Evolutionary conservation across 2,797 vertebrate species (phyloP).

Genomic region (Channallabes apus): DNA sequence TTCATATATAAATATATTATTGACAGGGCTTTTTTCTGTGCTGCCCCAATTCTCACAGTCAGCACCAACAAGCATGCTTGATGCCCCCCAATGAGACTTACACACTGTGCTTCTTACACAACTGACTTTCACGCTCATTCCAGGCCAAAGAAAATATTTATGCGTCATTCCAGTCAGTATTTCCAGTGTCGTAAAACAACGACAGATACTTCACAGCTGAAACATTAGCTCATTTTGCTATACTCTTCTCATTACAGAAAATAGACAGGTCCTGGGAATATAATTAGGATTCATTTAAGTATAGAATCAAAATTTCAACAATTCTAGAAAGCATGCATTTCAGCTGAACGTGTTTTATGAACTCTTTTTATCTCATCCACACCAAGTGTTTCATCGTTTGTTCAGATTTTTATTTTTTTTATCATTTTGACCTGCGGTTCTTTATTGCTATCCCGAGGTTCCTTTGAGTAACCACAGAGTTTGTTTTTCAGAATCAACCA

Average conservation of each 20-base stretch:
- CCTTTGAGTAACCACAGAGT: conserved; percentile 40
- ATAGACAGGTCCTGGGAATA: neutral
- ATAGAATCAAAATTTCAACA: neutral
- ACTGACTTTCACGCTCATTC: conserved; percentile 44
- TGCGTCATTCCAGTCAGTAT: conserved; percentile 44
- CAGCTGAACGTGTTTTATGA: neutral
- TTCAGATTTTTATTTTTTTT: neutral
- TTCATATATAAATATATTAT: neutral
- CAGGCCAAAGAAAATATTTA: conserved; percentile 62
- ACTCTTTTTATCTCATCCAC: neutral
- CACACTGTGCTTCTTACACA: conserved; percentile 35
- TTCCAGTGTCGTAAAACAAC: conserved; percentile 41
- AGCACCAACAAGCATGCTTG: neutral
- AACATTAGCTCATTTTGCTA: conserved; percentile 39
- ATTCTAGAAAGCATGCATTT: neutral
- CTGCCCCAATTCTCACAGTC: neutral
- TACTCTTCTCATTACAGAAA: conserved; percentile 1
- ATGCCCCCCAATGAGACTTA: neutral
- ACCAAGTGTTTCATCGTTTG: neutral
- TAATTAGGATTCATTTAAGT: neutral
- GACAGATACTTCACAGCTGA: conserved; percentile 60
- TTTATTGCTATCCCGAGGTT: neutral
- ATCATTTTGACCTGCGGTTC: neutral
- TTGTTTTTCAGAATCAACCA: conserved; percentile 59
- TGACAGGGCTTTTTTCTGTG: neutral